Evolutionary conservation across 2,888 invertebrate genomes (phyloP).

Genomic region (Lucinisca nassula): DNA sequence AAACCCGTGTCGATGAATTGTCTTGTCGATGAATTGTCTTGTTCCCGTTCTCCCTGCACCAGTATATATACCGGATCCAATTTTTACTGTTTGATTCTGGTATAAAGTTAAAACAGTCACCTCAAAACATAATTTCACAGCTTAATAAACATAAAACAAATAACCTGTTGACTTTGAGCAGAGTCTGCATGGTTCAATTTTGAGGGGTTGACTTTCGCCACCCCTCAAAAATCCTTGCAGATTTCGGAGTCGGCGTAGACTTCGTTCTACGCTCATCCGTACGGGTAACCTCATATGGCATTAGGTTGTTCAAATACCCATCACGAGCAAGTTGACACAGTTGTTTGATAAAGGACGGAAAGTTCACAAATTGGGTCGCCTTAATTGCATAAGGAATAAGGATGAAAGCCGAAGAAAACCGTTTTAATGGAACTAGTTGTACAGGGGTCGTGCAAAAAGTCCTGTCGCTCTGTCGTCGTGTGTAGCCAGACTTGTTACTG

Average conservation of each 20-base stretch:
- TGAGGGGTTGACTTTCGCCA: slow-evolving; percentile 25
- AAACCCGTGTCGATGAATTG: no score
- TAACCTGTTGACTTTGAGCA: slow-evolving; percentile 61
- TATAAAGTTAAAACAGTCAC: no score
- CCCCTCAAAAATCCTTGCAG: slow-evolving; percentile 64
- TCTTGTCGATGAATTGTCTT: no score
- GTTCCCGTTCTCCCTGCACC: no score
- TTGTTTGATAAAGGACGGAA: slow-evolving; percentile 13
- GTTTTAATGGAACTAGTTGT: background rate
- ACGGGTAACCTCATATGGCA: slow-evolving; percentile 75
- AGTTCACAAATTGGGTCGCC: background rate
- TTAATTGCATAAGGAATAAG: background rate
- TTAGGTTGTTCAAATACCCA: background rate
- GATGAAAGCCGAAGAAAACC: background rate
- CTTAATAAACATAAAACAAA: background rate
- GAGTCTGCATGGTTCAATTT: slow-evolving; percentile 64
- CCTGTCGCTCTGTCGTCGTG: no score
- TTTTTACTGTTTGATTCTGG: no score
- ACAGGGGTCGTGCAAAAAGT: background rate
- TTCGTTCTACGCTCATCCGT: slow-evolving; percentile 80
- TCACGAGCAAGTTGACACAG: slow-evolving; percentile 19
- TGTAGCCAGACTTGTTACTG: no score
- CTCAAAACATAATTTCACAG: no score
- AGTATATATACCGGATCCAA: no score
- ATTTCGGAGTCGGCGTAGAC: slow-evolving; percentile 74